phyloP scores from a whole-genome alignment of 2,888 invertebrate species.

The Cantharis rufa region DNA sequence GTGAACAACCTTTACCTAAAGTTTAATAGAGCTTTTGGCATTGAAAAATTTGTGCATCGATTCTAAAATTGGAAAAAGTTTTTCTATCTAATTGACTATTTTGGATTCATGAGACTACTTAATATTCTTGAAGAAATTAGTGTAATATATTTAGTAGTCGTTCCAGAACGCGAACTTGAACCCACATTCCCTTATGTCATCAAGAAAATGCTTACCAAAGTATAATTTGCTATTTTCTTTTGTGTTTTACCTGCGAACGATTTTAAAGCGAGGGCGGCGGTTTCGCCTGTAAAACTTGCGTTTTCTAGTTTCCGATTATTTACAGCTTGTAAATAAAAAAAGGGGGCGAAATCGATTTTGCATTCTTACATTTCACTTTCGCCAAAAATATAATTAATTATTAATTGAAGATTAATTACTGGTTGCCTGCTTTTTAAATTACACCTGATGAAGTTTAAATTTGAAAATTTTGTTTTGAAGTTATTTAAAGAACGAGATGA shows the following conservation, averaged over 20 bases:
- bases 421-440: not conserved
- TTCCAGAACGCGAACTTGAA: conserved; percentile 39
- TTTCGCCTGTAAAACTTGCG: not conserved
- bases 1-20: conserved; percentile 4
- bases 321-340: not conserved
- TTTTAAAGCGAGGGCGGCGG: not conserved
- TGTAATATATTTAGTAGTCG: conserved; percentile 42
- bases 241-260: conserved; percentile 36
- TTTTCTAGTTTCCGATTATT: not conserved
- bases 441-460: not conserved
- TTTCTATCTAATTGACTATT: conserved; percentile 11
- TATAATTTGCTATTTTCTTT: conserved; percentile 30
- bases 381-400: not conserved
- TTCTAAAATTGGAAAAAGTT: not conserved
- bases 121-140: conserved; percentile 31
- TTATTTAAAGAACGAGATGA: conserved; percentile 2
- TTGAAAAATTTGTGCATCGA: not conserved
- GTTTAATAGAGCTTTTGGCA: conserved; percentile 1
- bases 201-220: conserved; percentile 36
- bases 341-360: not conserved
- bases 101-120: conserved; percentile 12
- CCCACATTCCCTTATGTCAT: conserved; percentile 44
- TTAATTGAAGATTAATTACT: not conserved
- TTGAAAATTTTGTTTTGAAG: not conserved
- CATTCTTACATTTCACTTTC: not conserved